A percentile compares a stretch with the other conserved stretches of the same genome.
phyloP scores from a whole-genome alignment of 2,888 invertebrate species.

The Dasypolia templi region DNA sequence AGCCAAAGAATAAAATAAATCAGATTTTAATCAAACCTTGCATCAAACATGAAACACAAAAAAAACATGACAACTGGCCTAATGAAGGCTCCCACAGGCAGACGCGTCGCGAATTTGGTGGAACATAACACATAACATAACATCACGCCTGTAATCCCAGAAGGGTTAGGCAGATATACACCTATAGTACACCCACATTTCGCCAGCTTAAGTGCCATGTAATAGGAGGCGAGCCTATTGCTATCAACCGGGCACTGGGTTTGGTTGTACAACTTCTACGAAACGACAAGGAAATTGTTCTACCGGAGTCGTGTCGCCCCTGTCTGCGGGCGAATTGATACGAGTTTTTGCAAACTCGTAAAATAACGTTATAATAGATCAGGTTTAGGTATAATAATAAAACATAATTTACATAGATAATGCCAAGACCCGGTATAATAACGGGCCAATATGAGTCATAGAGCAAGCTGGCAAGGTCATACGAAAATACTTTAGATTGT shows the following conservation, averaged over 20 bases:
- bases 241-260: too few species aligned
- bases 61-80: background rate
- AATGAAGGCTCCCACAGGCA: background rate
- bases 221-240: too few species aligned
- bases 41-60: conserved; percentile 6
- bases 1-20: conserved; percentile 7
- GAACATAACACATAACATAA: too few species aligned
- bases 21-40: background rate
- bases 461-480: conserved; percentile 46
- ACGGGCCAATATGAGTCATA: conserved; percentile 52
- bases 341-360: conserved; percentile 14
- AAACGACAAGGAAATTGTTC: background rate
- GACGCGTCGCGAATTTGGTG: too few species aligned
- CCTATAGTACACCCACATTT: too few species aligned
- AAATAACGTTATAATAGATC: conserved; percentile 42
- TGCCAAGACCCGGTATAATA: conserved; percentile 28
- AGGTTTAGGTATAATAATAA: conserved; percentile 16
- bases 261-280: too few species aligned
- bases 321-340: background rate
- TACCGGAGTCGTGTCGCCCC: background rate
- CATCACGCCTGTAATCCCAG: too few species aligned
- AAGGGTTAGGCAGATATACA: too few species aligned
- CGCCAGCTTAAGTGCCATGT: too few species aligned
- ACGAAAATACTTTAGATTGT: conserved; percentile 13
- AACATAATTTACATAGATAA: conserved; percentile 38